Conservation (phyloP, 2,113 vertebrate species). For the Columba livia region DNA sequence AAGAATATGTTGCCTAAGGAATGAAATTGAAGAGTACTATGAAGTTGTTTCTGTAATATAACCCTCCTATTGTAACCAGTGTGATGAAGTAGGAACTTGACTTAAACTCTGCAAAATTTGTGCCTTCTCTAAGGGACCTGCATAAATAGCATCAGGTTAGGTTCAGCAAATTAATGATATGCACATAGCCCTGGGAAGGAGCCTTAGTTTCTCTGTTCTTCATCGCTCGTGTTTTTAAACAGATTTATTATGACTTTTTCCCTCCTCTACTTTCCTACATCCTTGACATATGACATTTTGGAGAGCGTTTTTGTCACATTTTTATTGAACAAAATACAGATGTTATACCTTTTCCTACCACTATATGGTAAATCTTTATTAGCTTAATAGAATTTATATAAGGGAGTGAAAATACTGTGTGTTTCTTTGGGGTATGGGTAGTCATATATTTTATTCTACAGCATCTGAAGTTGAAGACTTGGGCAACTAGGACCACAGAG, state of each 20-base stretch:
- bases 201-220: not conserved
- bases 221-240: not conserved
- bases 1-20: not conserved
- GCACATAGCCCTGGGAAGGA: not conserved
- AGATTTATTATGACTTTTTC: not conserved
- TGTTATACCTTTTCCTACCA: not conserved
- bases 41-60: not conserved
- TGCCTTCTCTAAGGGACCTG: not conserved
- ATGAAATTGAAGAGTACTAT: not conserved
- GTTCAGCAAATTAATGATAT: not conserved
- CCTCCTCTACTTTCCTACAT: rapidly evolving
- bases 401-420: not conserved
- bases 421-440: not conserved
- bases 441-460: not conserved
- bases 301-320: not conserved
- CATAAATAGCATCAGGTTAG: not conserved
- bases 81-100: not conserved
- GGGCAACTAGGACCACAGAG: not conserved
- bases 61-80: not conserved
- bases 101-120: not conserved
- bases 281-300: not conserved
- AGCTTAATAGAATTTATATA: not conserved
- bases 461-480: not conserved
- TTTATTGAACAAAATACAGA: not conserved
- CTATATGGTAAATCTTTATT: not conserved